phyloP scores from a whole-genome alignment of 2,888 invertebrate species.

The Mesochorus sp. region DNA sequence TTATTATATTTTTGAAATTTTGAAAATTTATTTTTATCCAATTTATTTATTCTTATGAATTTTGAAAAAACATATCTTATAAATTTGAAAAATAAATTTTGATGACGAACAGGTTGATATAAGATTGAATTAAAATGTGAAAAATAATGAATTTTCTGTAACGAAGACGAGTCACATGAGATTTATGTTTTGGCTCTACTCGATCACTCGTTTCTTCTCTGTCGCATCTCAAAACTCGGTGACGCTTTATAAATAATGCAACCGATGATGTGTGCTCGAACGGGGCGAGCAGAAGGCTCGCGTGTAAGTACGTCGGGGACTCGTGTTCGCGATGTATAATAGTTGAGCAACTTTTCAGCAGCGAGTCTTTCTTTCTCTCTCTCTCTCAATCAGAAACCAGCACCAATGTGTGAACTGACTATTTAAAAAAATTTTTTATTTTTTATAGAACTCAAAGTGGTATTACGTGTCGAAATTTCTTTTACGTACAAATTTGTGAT shows the following conservation, averaged over 20 bases:
- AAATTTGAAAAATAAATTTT: background rate
- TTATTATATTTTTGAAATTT: too few species aligned
- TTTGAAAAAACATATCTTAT: background rate
- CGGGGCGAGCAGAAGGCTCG: background rate
- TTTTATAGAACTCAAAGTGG: too few species aligned
- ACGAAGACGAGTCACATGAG: conserved; percentile 33
- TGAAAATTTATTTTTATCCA: too few species aligned
- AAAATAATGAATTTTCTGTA: conserved; percentile 6
- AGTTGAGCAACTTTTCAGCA: conserved; percentile 16
- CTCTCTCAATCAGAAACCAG: too few species aligned
- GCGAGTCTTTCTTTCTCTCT: too few species aligned
- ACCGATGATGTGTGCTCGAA: conserved; percentile 61
- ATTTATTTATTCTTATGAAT: too few species aligned
- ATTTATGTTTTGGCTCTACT: conserved; percentile 39
- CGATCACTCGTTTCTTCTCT: conserved; percentile 43
- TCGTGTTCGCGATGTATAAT: conserved; percentile 7
- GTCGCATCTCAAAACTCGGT: conserved; percentile 65
- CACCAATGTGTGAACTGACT: too few species aligned
- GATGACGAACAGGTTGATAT: too few species aligned
- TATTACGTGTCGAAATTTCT: too few species aligned
- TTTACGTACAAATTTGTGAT: too few species aligned
- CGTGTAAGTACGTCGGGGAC: conserved; percentile 1
- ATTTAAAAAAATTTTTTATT: too few species aligned
- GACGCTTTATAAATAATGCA: conserved; percentile 72
- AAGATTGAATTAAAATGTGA: background rate